phyloP scores from a whole-genome alignment of 1,140 invertebrate genomes.

The Zaprionus taronus region DNA sequence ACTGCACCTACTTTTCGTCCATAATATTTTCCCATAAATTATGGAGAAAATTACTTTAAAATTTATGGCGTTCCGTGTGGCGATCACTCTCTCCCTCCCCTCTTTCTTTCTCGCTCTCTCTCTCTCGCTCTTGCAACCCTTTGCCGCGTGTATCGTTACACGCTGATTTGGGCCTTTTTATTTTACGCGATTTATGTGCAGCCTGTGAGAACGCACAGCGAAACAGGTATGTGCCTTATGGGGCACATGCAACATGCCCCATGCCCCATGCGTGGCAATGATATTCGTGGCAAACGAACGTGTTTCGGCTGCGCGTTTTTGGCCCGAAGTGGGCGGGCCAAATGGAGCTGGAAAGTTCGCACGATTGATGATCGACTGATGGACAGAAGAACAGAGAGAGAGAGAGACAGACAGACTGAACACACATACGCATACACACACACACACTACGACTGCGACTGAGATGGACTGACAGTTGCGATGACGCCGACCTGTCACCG shows the following conservation, averaged over 20 bases:
- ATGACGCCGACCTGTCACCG: slow-evolving; percentile 78
- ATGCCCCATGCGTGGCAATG: slow-evolving; percentile 51
- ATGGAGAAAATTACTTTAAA: slow-evolving; percentile 81
- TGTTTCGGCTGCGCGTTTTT: slow-evolving; percentile 33
- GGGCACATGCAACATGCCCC: slow-evolving; percentile 8
- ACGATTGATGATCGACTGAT: slow-evolving; percentile 78
- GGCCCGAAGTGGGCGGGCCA: slow-evolving; percentile 65
- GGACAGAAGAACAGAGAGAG: slow-evolving; percentile 17
- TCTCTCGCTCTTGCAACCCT: neutral
- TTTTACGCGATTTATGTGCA: slow-evolving; percentile 65
- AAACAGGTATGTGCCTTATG: slow-evolving; percentile 9
- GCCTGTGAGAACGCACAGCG: slow-evolving; percentile 57
- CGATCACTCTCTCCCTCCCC: neutral
- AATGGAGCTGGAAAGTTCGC: slow-evolving; percentile 71
- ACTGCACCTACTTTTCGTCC: slow-evolving; percentile 42
- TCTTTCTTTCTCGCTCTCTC: neutral
- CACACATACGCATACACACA: slow-evolving; percentile 5
- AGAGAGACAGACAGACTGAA: slow-evolving; percentile 13
- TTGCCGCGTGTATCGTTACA: slow-evolving; percentile 46
- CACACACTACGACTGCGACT: neutral
- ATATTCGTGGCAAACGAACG: slow-evolving; percentile 61
- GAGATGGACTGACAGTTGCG: slow-evolving; percentile 48
- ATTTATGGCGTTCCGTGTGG: slow-evolving; percentile 63
- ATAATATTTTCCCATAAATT: slow-evolving; percentile 82
- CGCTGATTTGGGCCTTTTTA: slow-evolving; percentile 78